Percentiles rank a stretch among this genome's conserved stretches.
phyloP scores from a whole-genome alignment of 2,888 invertebrate species.

The Drosophila kokeensis region DNA sequence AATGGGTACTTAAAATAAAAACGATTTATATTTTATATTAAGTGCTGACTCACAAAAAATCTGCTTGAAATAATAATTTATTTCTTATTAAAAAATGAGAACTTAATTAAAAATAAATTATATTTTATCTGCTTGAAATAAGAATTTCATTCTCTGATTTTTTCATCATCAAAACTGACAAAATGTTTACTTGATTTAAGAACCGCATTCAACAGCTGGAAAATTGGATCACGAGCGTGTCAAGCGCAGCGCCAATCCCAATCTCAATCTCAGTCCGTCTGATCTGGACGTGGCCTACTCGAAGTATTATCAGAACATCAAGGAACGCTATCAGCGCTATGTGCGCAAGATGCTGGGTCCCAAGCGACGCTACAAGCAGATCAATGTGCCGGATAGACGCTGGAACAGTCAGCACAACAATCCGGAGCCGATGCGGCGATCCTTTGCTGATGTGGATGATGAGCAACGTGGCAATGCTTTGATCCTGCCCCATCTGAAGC shows the following conservation, averaged over 20 bases:
- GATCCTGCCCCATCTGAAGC: constrained; percentile 74
- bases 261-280: constrained; percentile 57
- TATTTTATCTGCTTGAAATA: too few relatives aligned
- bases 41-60: too few relatives aligned
- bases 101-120: too few relatives aligned
- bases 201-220: neutral
- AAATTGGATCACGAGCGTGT: constrained; percentile 22
- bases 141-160: neutral
- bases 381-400: constrained; percentile 66
- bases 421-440: constrained; percentile 69
- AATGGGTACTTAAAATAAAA: too few relatives aligned
- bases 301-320: constrained; percentile 83
- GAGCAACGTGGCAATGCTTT: constrained; percentile 48
- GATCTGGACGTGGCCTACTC: constrained; percentile 82
- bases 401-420: constrained; percentile 74
- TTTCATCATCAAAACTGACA: rapidly evolving
- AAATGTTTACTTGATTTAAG: neutral
- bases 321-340: constrained; percentile 82
- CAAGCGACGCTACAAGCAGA: constrained; percentile 53
- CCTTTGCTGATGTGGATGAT: constrained; percentile 34
- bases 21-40: too few relatives aligned
- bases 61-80: too few relatives aligned
- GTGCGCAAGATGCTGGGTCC: constrained; percentile 81
- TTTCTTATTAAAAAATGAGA: neutral
- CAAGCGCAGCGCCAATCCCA: constrained; percentile 48